Percentiles rank a stretch among this genome's conserved stretches.
These are phyloP conservation scores for Kryptolebias marmoratus DNA, from an alignment of 2,113 vertebrate genomes.

Conservation along the genomic window DNA sequence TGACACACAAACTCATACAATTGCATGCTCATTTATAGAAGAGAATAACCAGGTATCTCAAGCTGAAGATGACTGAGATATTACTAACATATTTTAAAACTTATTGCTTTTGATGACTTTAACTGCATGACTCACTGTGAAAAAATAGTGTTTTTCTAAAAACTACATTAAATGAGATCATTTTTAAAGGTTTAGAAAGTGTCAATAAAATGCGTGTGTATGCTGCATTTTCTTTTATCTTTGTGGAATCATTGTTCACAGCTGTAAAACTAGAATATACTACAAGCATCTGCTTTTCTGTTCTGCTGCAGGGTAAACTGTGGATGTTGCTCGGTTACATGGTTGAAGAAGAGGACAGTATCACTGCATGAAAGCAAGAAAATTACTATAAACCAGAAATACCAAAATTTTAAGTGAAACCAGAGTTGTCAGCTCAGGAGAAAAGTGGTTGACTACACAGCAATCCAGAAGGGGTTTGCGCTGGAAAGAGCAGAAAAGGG, in stretches of 20 bases:
- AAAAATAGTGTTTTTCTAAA: background rate
- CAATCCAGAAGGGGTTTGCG: slow-evolving; percentile 20
- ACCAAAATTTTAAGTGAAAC: slow-evolving; percentile 61
- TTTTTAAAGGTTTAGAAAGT: slow-evolving; percentile 44
- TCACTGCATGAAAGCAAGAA: slow-evolving; percentile 43
- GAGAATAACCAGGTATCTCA: slow-evolving; percentile 43
- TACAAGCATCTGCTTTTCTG: slow-evolving; percentile 50
- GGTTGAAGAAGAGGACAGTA: slow-evolving; percentile 62
- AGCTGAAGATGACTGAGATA: slow-evolving; percentile 13
- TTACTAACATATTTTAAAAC: background rate
- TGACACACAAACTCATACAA: slow-evolving; percentile 15
- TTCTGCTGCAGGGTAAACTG: slow-evolving; percentile 37
- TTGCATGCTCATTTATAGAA: slow-evolving; percentile 20
- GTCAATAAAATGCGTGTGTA: slow-evolving; percentile 45
- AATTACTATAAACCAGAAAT: slow-evolving; percentile 53
- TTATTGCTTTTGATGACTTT: slow-evolving; percentile 1
- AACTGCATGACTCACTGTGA: no score
- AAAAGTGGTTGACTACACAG: slow-evolving; percentile 28
- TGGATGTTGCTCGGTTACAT: slow-evolving; percentile 48
- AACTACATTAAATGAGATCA: slow-evolving; percentile 50
- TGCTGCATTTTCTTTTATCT: slow-evolving; percentile 36
- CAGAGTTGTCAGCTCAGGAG: slow-evolving; percentile 49
- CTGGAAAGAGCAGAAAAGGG: slow-evolving; percentile 18
- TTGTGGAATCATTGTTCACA: slow-evolving; percentile 56
- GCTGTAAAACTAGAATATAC: slow-evolving; percentile 55